Base-by-base conservation (phyloP, 2,113 vertebrate genomes). In the Notiomystis cincta region DNA sequence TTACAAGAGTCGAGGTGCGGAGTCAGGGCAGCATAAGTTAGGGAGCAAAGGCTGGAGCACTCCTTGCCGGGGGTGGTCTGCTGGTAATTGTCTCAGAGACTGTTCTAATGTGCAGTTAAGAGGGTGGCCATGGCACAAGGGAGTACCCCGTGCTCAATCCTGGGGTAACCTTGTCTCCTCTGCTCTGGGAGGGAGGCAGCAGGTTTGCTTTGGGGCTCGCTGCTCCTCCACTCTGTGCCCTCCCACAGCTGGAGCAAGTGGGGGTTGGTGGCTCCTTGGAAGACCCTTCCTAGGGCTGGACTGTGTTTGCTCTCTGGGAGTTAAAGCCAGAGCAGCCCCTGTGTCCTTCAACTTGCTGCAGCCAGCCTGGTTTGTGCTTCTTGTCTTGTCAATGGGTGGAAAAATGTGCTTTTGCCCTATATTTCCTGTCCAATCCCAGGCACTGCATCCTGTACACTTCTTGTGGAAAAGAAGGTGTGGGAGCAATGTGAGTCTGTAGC, bases 361-460 rank as follows among this genome's bases (percentile, higher is more conserved):
- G 21, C 33, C 40, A 71, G 56, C 38, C 44, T 71, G 50, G 8
- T 42, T 58, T 51, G 19, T 69, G 40, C 30, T 75, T 73, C 45
- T 44, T 38, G 15, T 73, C 1, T 0, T 24, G 21, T 27, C 2
- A 2, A 13, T 4, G 9, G 37, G 6, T 2, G 0, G 38, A n/a
- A n/a, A 83, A 89, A 50, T 48, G 40, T 89, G 67, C 27, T 78
- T 60, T 51, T 87, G 44, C 17, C 38, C 9, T 56, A 2, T 5
- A 6, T 76, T 66, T 33, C 30, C 33, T 53, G 19, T 13, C 31
- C 1, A 2, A 0, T 61, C 51, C 61, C 5, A 2, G 16, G 54
- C 7, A 2, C 20, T 19, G 5, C 3, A 2, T 78, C 44, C 27
- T 75, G 60, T 20, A 8, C 2, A 1, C 13, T 62, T 47, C 42